Evolutionary conservation across 2,797 vertebrate genomes (phyloP), one percentile per base, ranked within the genome.

Genomic region (Coluber constrictor): DNA sequence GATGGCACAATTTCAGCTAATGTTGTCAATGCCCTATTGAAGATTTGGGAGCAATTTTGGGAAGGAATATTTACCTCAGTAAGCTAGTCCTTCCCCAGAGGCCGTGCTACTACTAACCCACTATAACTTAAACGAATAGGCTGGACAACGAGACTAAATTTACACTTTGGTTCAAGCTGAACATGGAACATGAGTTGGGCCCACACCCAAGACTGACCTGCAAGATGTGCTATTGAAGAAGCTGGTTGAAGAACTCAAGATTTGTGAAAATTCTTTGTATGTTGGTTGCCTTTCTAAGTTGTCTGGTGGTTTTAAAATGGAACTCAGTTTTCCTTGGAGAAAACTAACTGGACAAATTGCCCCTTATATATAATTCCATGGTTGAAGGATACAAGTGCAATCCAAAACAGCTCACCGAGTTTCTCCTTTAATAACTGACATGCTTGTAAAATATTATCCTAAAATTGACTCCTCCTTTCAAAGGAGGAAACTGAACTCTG

Each of bases 351-450:
- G 20, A 2, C 11, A 37, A 25, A 8, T 16, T 13, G 15, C 23
- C 29, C 43, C 23, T 59, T 43, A 12, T 4, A 5, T 70, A 55
- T 12, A 25, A 32, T 32, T 63, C 16, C 60, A 20, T n/a, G 10
- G 15, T 13, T 51, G 32, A 59, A 10, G 56, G 32, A 90, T 20
- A 7, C 7, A 4, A 5, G 4, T 12, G 8, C 29, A 79, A 56
- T 29, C 2, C 13, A 86, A 32, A 90, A 51, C 29, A 90, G 90
- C 66, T 90, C 4, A 94, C 43, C 0, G 18, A 10, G 5, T 87
- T 91, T 88, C 55, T 51, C 91, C 61, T 93, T 92, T 96, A 97
- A 97, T 97, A 89, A 97, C 96, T 97, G 79, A 97, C 95, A 87
- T 8, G 13, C 0, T 0, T 0, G 55, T 66, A 83, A 93, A 91